These are phyloP conservation scores for Astur gentilis DNA, from an alignment of 2,113 vertebrate species.

Conservation along the genomic window DNA sequence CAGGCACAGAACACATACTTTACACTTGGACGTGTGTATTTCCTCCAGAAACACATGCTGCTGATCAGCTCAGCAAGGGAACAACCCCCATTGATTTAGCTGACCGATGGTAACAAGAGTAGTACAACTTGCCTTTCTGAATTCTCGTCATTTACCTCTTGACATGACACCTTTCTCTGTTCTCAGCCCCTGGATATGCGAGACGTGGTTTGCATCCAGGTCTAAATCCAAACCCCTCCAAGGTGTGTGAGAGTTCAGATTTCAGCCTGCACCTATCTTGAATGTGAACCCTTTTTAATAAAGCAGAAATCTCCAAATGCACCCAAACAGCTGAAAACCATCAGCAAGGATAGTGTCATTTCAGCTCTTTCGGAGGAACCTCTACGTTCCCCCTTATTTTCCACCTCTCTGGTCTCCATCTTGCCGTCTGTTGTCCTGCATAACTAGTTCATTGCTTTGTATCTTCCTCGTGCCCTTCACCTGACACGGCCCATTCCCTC, in stretches of 20 bases:
- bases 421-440: background rate
- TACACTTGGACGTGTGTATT: background rate
- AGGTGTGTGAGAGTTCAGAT: background rate
- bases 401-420: background rate
- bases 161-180: background rate
- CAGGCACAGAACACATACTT: background rate
- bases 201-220: background rate
- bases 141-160: background rate
- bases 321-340: constrained; percentile 27
- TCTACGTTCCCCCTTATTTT: background rate
- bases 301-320: constrained; percentile 19
- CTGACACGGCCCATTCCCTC: background rate
- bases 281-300: background rate
- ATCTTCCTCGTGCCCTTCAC: background rate
- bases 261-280: background rate
- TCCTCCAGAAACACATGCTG: background rate
- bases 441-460: background rate
- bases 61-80: background rate
- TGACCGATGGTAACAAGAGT: background rate
- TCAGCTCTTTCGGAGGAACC: background rate
- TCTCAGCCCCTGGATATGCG: background rate
- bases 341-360: background rate
- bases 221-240: background rate
- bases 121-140: background rate
- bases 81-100: background rate